Base-by-base conservation (phyloP, 2,888 invertebrate genomes). In the Parnassius smintheus region DNA sequence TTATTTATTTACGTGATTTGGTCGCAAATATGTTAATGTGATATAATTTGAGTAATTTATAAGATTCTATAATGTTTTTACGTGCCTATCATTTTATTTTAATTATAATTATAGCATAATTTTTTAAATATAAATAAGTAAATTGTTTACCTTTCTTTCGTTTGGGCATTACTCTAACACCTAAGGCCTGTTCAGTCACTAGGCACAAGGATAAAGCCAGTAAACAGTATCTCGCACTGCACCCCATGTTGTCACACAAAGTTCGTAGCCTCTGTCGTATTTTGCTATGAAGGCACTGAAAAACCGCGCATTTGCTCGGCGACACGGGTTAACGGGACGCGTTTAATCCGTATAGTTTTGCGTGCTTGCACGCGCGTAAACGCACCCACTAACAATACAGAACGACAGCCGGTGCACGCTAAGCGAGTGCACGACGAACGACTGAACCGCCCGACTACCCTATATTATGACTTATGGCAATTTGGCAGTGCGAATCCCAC, bases 381-480 rank as follows among this genome's bases (percentile, higher is more conserved):
- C 74, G 67, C 71, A 70, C 67, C 63, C 67, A 68, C 68, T 64
- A 54, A 67, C 66, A 68, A 66, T 69, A 65, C 50, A 44, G 55
- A 64, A 66, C 69, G 64, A 56, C 59, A 60, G 62, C 66, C 71
- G 48, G 52, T 59, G 69, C 69, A 69, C 76, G 72, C 75, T 78
- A 76, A 78, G 72, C 75, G 75, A 74, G 72, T 72, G 78, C 79
- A 73, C 81, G 72, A 77, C 81, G 76, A 76, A 75, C 82, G 82
- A 92, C 78, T 84, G 86, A 81, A 86, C 91, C 90, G 89, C 82
- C 87, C 91, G 90, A 86, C 89, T 91, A 93, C 92, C 92, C 93
- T 93, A 93, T 92, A 93, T 93, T 93, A 93, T 92, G 90, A 93
- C 87, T 92, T 91, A 88, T 92, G 92, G 92, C 92, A 88, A 88